These are phyloP conservation scores for Cariama cristata DNA, from an alignment of 2,113 vertebrate species.

Conservation along the genomic window DNA sequence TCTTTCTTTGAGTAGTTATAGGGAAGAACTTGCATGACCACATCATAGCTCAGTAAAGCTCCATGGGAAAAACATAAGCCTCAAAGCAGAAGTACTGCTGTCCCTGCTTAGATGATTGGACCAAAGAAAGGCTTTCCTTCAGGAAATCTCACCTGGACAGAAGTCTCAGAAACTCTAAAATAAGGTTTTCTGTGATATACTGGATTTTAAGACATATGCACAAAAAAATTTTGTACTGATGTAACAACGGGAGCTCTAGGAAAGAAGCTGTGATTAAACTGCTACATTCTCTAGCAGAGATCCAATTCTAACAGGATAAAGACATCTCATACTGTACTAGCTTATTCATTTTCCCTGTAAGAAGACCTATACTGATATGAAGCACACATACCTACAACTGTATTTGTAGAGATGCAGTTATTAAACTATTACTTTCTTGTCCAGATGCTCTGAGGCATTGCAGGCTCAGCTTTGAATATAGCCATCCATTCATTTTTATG, in stretches of 20 bases:
- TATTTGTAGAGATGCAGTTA: not conserved
- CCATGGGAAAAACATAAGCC: not conserved
- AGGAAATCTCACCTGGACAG: not conserved
- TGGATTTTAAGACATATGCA: not conserved
- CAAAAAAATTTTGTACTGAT: not conserved
- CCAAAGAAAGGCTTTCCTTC: slow-evolving; percentile 1
- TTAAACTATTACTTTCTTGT: not conserved
- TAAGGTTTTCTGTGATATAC: not conserved
- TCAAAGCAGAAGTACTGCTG: not conserved
- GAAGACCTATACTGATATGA: not conserved
- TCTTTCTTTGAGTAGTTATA: not conserved
- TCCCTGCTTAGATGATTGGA: not conserved
- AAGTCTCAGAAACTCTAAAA: slow-evolving; percentile 8
- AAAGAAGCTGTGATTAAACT: slow-evolving; percentile 1
- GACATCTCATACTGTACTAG: not conserved
- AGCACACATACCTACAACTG: not conserved
- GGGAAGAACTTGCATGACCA: not conserved
- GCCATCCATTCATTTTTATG: not conserved
- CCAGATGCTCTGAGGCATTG: not conserved
- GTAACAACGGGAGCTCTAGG: not conserved
- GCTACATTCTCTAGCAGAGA: not conserved
- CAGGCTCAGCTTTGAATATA: not conserved
- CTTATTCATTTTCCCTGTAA: not conserved
- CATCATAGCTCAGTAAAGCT: not conserved
- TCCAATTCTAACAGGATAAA: not conserved